These are phyloP conservation scores for Meta bourneti DNA, from an alignment of 2,888 invertebrate species.

Conservation along the genomic window DNA sequence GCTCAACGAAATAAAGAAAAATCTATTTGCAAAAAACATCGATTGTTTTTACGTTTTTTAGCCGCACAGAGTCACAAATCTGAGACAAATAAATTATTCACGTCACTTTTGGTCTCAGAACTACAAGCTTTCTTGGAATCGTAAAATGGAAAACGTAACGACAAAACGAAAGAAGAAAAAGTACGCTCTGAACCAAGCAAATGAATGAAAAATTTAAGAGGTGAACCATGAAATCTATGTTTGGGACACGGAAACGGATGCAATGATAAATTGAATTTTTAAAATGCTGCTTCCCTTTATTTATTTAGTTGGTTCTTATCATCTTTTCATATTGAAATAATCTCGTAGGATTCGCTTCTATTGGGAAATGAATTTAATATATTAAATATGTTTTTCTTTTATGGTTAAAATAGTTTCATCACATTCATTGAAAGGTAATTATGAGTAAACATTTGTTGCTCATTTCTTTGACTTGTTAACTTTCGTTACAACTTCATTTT, in stretches of 20 bases:
- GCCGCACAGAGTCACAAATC: slow-evolving; percentile 20
- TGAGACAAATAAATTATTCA: slow-evolving; percentile 55
- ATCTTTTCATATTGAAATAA: not conserved
- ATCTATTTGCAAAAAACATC: not conserved
- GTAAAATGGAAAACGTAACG: not conserved
- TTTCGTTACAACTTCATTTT: no score
- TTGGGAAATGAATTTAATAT: slow-evolving; percentile 54
- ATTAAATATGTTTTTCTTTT: slow-evolving; percentile 11
- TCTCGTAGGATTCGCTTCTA: slow-evolving; percentile 13
- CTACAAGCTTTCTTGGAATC: slow-evolving; percentile 10
- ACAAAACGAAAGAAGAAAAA: slow-evolving; percentile 20
- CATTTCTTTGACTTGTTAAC: no score
- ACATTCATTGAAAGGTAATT: no score
- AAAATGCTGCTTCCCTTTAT: slow-evolving; percentile 19
- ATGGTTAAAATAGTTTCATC: not conserved
- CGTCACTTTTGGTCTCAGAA: not conserved
- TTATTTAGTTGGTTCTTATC: not conserved
- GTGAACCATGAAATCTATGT: slow-evolving; percentile 44
- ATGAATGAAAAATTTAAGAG: slow-evolving; percentile 58
- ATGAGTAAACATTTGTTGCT: no score
- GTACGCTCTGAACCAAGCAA: slow-evolving; percentile 20
- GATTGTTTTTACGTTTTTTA: slow-evolving; percentile 56
- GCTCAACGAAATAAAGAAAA: slow-evolving; percentile 8
- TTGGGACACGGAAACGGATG: slow-evolving; percentile 45
- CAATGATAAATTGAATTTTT: slow-evolving; percentile 67